Evolutionary conservation across 2,797 vertebrate species (phyloP).

Genomic region (Furcifer pardalis): DNA sequence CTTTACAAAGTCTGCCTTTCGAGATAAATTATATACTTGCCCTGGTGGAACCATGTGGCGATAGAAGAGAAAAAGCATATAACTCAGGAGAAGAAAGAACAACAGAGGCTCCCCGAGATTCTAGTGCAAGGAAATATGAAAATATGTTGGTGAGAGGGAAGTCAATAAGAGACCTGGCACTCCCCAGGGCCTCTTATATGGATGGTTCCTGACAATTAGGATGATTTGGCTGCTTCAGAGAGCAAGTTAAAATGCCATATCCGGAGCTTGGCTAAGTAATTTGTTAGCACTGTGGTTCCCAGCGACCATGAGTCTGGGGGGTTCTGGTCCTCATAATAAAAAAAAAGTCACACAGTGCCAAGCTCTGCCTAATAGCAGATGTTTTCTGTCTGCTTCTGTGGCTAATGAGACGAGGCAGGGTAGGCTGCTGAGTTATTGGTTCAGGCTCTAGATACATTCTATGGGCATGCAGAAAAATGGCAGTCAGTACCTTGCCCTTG

Average conservation of each 20-base stretch:
- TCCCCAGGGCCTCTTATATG: not conserved
- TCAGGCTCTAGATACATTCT: too few relatives aligned
- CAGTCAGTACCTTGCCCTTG: too few relatives aligned
- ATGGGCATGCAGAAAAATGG: too few relatives aligned
- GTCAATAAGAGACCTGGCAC: not conserved
- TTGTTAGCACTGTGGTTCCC: too few relatives aligned
- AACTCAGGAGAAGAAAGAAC: conserved; percentile 28
- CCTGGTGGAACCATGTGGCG: accelerated
- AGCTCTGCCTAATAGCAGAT: not conserved
- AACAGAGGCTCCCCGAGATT: conserved; percentile 10
- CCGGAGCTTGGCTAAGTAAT: too few relatives aligned
- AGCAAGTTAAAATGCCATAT: not conserved
- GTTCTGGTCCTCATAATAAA: not conserved
- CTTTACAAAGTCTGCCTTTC: conserved; percentile 33
- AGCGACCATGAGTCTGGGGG: not conserved
- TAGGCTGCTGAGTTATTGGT: too few relatives aligned
- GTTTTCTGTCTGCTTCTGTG: too few relatives aligned
- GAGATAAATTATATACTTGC: conserved; percentile 46
- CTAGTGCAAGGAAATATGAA: not conserved
- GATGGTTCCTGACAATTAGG: not conserved
- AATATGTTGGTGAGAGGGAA: not conserved
- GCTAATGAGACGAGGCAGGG: too few relatives aligned
- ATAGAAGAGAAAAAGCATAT: conserved; percentile 2
- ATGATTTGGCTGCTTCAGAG: not conserved
- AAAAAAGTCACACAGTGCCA: not conserved